These are phyloP conservation scores for Uromys caudimaculatus DNA, from an alignment of 2,797 vertebrate genomes.

Conservation along the genomic window DNA sequence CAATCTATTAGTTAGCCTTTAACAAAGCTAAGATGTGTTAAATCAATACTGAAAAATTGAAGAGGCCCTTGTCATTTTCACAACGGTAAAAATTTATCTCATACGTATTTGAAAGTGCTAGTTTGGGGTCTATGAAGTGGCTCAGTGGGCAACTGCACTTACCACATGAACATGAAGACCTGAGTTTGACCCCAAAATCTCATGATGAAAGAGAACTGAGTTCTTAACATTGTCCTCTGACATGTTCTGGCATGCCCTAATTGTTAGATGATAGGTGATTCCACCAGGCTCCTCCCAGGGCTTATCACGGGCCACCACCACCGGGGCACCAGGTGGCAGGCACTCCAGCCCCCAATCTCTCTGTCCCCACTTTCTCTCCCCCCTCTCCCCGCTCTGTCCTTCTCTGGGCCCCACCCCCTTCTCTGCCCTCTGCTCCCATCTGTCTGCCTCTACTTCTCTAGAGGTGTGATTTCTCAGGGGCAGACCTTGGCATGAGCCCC, in stretches of 20 bases:
- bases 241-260: background rate
- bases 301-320: background rate
- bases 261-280: background rate
- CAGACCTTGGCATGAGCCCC: background rate
- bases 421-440: background rate
- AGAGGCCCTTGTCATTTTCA: background rate
- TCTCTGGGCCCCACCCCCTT: background rate
- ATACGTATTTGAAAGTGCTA: background rate
- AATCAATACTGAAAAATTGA: background rate
- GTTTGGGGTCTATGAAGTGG: background rate
- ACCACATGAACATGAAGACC: background rate
- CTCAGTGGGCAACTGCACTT: background rate
- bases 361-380: background rate
- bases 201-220: background rate
- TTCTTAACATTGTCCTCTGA: background rate
- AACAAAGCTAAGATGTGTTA: background rate
- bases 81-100: background rate
- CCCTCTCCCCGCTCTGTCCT: background rate
- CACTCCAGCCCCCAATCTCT: background rate
- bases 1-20: background rate
- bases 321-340: background rate
- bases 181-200: background rate
- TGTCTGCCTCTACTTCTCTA: background rate
- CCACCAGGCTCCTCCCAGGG: background rate
- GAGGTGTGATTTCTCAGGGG: background rate